Evolutionary conservation across 2,888 invertebrate species (phyloP).

Genomic region (Chouioia cunea): DNA sequence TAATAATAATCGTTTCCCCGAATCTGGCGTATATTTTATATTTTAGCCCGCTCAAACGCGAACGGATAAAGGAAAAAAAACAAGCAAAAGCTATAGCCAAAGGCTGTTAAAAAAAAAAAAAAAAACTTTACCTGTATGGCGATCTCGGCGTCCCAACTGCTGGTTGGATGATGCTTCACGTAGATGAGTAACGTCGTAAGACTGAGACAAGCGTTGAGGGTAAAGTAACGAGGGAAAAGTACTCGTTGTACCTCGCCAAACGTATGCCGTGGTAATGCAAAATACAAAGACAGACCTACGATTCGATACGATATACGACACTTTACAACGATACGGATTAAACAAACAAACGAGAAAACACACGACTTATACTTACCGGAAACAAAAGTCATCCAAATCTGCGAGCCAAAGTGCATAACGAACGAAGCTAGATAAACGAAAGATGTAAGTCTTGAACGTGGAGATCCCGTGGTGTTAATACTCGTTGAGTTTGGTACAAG

Average conservation of each 20-base stretch:
- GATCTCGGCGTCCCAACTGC: constrained; percentile 70
- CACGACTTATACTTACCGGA: constrained; percentile 79
- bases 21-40: too few relatives aligned
- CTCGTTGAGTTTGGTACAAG: constrained; percentile 53
- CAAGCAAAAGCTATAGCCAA: too few relatives aligned
- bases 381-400: constrained; percentile 94
- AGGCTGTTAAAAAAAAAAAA: too few relatives aligned
- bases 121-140: constrained; percentile 69
- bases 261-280: constrained; percentile 85
- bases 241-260: constrained; percentile 90
- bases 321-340: constrained; percentile 60
- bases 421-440: constrained; percentile 84
- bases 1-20: too few relatives aligned
- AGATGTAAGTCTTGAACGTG: constrained; percentile 65
- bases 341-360: constrained; percentile 71
- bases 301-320: neutral
- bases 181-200: constrained; percentile 81
- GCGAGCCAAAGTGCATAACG: constrained; percentile 86
- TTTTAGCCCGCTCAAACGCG: too few relatives aligned
- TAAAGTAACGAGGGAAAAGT: constrained; percentile 89
- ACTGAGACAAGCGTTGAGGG: constrained; percentile 82
- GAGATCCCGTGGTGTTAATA: constrained; percentile 54
- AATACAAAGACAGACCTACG: constrained; percentile 83
- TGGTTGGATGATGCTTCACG: constrained; percentile 74
- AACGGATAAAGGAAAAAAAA: too few relatives aligned